Base-by-base conservation (phyloP, 2,113 vertebrate species). In the Hemicordylus capensis region DNA sequence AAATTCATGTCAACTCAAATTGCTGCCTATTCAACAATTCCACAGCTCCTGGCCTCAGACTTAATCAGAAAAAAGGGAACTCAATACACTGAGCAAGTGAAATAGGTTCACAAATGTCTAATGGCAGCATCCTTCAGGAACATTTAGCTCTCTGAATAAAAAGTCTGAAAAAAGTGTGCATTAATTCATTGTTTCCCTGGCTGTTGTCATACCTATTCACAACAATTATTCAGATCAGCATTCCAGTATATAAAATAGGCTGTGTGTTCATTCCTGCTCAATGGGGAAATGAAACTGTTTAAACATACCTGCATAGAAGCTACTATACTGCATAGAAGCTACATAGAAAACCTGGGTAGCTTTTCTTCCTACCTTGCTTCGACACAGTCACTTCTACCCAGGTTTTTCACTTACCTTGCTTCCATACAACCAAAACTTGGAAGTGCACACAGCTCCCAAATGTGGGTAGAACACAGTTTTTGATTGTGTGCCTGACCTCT, bases 81-180 rank as follows among this genome's bases (percentile, higher is more conserved):
- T 48, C 58, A 64, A 34, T 61, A 58, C 58, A 42, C 10, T 54
- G 44, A 54, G 24, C 17, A 74, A 64, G 46, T 42, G 24, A 86
- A 63, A 58, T 54, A 66, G 12, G 46, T 66, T 67, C 46, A 31
- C 59, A 81, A 75, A 81, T 14, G 31, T 48, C 76, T 72, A 28
- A 26, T 6, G 66, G 31, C 81, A 61, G 17, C 19, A 74, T 84
- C 34, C 73, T 84, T 56, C 46, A 28, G 46, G 48, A 66, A 6
- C 61, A 76, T 76, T 84, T 84, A n/a, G 73, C 22, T 84, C 28
- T 84, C 24, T 67, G 63, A 84, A 84, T 67, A 84, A 84, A 39
- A 76, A 48, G 1, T 15, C 51, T 66, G 61, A 76, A 66, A 56
- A 39, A 54, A 51, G 19, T 31, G 22, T 42, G n/a, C 64, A 70